Evolutionary conservation across 1,140 invertebrate genomes (phyloP).

Genomic region (Drosophila aff.): DNA sequence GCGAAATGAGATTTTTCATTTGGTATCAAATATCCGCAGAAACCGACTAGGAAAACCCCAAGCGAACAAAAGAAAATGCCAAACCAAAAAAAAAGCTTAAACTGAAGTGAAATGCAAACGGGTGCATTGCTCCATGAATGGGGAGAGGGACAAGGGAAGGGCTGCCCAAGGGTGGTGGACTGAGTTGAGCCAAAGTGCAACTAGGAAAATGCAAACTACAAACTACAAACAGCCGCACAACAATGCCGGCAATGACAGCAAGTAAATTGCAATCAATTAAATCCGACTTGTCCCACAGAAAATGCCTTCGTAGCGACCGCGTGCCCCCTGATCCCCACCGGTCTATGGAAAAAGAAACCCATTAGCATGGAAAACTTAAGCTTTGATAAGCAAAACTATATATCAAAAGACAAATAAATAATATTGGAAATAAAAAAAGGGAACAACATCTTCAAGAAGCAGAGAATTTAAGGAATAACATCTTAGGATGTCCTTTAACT

Average conservation of each 20-base stretch:
- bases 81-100: constrained; percentile 27
- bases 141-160: background rate
- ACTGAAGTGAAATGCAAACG: constrained; percentile 50
- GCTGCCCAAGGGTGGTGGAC: background rate
- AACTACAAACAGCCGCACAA: constrained; percentile 38
- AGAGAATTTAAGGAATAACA: too few relatives aligned
- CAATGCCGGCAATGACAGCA: constrained; percentile 40
- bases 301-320: constrained; percentile 22
- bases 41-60: constrained; percentile 31
- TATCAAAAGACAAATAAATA: background rate
- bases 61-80: constrained; percentile 44
- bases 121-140: constrained; percentile 56
- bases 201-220: constrained; percentile 27
- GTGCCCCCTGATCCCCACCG: constrained; percentile 47
- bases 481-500: too few relatives aligned
- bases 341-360: constrained; percentile 25
- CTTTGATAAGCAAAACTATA: background rate
- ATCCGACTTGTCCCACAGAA: constrained; percentile 34
- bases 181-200: constrained; percentile 26
- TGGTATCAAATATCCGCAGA: constrained; percentile 67
- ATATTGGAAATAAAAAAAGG: too few relatives aligned
- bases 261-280: constrained; percentile 77
- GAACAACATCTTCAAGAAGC: too few relatives aligned
- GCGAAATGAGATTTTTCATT: constrained; percentile 68
- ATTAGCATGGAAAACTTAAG: background rate